Percentiles rank a stretch among this genome's conserved stretches.
Evolutionary conservation across 2,113 vertebrate species (phyloP).

Genomic region (Ochotona curzoniae): DNA sequence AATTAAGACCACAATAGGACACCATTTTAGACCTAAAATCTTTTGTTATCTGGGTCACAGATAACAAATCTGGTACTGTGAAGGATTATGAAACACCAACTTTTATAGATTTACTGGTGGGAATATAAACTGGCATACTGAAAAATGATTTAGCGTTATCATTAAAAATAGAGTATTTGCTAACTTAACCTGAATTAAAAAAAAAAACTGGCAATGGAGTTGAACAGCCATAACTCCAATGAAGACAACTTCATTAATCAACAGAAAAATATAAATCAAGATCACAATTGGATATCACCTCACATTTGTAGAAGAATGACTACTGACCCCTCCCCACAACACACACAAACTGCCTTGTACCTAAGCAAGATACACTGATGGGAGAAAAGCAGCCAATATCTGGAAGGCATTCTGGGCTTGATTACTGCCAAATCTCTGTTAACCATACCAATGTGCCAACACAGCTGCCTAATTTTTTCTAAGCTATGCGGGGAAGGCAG

Average conservation of each 20-base stretch:
- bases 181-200: background rate
- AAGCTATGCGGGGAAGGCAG: too few species aligned
- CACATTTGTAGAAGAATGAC: background rate
- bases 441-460: too few species aligned
- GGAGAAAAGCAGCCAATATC: too few species aligned
- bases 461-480: too few species aligned
- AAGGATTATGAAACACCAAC: background rate
- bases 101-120: background rate
- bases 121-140: background rate
- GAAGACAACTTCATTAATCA: constrained; percentile 5
- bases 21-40: constrained; percentile 8
- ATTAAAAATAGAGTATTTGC: background rate
- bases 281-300: background rate
- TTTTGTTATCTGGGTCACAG: background rate
- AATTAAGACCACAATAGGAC: constrained; percentile 6
- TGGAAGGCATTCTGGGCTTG: too few species aligned
- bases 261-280: background rate
- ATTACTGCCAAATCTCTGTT: too few species aligned
- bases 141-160: background rate
- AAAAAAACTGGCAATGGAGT: background rate
- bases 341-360: too few species aligned
- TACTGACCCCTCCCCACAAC: background rate
- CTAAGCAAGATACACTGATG: too few species aligned
- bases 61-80: background rate
- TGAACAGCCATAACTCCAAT: background rate